A percentile compares a stretch with the other conserved stretches of the same genome.
Evolutionary conservation across 2,797 vertebrate species (phyloP).

Genomic region (Diplodus puntazzo): DNA sequence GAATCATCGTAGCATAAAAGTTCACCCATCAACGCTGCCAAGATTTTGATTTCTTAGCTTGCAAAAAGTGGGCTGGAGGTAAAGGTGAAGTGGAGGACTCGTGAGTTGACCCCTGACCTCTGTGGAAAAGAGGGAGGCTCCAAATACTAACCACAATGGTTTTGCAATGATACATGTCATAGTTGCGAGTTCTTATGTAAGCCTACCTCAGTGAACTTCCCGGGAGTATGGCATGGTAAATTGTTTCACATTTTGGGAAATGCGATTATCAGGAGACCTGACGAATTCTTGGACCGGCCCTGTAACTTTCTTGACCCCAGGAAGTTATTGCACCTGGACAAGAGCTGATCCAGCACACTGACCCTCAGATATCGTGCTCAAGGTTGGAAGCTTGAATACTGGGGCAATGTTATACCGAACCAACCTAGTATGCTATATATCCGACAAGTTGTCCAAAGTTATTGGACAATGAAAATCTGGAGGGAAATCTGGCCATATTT

Average conservation of each 20-base stretch:
- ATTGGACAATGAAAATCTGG: too few relatives aligned
- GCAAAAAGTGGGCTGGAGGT: slow-evolving; percentile 8
- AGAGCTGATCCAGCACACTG: not conserved
- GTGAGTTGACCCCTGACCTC: slow-evolving; percentile 78
- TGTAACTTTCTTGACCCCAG: not conserved
- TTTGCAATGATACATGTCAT: slow-evolving; percentile 24
- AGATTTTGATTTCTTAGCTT: slow-evolving; percentile 19
- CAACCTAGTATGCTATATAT: too few relatives aligned
- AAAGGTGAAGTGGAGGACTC: slow-evolving; percentile 58
- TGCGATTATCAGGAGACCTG: not conserved
- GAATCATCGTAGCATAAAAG: slow-evolving; percentile 11
- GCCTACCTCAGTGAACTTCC: slow-evolving; percentile 55
- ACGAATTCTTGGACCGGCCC: not conserved
- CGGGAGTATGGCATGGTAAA: slow-evolving; percentile 14
- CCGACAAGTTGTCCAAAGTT: too few relatives aligned
- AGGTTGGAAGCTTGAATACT: too few relatives aligned
- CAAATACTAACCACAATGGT: slow-evolving; percentile 15
- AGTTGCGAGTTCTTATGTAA: slow-evolving; percentile 34
- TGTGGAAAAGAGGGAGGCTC: slow-evolving; percentile 49
- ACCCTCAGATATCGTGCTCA: too few relatives aligned
- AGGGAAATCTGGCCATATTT: too few relatives aligned
- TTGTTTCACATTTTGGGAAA: slow-evolving; percentile 42
- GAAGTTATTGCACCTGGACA: not conserved
- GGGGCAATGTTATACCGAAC: too few relatives aligned
- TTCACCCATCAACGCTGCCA: slow-evolving; percentile 11